Evolutionary conservation across 1,140 invertebrate species (phyloP), one percentile per base, ranked within the genome.

Genomic region (Dendroctonus valens): DNA sequence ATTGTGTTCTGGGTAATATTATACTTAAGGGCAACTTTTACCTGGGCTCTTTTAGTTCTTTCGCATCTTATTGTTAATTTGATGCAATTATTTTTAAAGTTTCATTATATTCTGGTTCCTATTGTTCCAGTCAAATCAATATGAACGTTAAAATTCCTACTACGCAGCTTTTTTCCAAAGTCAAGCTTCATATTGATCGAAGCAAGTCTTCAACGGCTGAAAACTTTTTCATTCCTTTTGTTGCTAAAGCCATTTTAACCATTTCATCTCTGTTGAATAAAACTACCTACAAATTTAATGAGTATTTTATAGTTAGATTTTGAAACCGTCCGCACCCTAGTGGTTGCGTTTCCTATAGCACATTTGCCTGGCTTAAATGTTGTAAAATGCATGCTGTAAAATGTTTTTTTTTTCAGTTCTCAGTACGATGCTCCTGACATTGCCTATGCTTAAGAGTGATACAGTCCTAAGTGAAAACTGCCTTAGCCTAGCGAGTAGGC

Each of bases 21-120:
- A 73, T 73, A 58, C 39, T 12, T 41, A 66, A 48, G 59, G 64
- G 57, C 14, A 50, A 39, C 60, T 72, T 69, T 67, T 71, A 73
- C 70, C 70, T 73, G 70, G 41, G 41, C 12, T 9, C 46, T 62
- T 46, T 62, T 48, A 59, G 41, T 57, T 65, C 46, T 57, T 54
- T 67, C 40, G 53, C 62, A 68, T 65, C 50, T 42, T 54, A 44
- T 63, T 71, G 68, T 68, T 64, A 68, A 69, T 70, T 67, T 71
- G 61, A 67, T 71, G 62, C 69, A 51, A 71, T 73, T 71, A 70
- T 70, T 65, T 59, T 44, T 41, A 49, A 58, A 59, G 41, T 42
- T 61, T 37, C 15, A 61, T 11, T 11, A 41, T 7, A 55, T 60
- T 53, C n/a, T 60, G 41, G 40, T 49, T 52, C 42, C 67, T 68